Percentiles rank a stretch among this genome's conserved stretches.
Evolutionary conservation across 2,888 invertebrate genomes (phyloP).

Genomic region (Cantharis rufa): DNA sequence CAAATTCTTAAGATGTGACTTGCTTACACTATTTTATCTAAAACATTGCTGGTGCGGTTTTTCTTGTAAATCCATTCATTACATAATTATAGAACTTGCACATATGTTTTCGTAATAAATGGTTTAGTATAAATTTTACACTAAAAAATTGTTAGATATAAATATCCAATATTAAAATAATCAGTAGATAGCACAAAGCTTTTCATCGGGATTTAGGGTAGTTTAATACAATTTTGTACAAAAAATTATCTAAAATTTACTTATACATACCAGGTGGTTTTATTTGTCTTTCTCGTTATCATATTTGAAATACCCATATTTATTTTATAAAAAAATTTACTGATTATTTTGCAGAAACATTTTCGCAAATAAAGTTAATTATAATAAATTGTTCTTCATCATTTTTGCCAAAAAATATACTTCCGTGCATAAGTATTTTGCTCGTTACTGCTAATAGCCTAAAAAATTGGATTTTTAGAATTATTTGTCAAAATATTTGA

Average conservation of each 20-base stretch:
- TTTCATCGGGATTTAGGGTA: background rate
- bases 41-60: background rate
- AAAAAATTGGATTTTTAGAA: background rate
- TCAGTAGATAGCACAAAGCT: background rate
- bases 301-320: background rate
- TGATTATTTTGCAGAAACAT: background rate
- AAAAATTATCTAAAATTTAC: background rate
- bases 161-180: background rate
- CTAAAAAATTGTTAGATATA: background rate
- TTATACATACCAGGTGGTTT: background rate
- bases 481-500: background rate
- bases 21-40: background rate
- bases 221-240: background rate
- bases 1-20: background rate
- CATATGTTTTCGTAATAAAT: background rate
- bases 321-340: background rate
- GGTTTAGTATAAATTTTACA: background rate
- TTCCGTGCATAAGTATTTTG: background rate
- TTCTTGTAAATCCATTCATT: background rate
- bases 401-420: background rate
- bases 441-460: background rate
- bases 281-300: background rate
- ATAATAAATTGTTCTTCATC: background rate
- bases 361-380: background rate
- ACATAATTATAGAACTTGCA: background rate